Percentiles rank a stretch among this genome's conserved stretches.
Conservation (phyloP, 1,140 invertebrate species). For the Aphaenogaster rudis region DNA sequence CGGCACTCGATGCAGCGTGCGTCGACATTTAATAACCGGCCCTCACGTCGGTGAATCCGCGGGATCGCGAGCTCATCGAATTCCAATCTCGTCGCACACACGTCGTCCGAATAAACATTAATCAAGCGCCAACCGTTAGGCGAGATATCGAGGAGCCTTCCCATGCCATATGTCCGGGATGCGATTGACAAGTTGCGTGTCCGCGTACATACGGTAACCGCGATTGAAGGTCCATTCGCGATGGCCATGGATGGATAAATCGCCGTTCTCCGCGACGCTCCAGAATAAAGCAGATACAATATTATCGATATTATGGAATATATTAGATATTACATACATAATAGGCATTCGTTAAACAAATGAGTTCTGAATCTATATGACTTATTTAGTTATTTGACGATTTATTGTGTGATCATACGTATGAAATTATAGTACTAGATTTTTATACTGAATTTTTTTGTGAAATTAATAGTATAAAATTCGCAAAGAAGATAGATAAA, state of each 20-base stretch:
- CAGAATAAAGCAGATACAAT: conserved; percentile 11
- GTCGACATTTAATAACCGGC: conserved; percentile 61
- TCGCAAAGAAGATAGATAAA: neutral
- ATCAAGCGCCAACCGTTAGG: conserved; percentile 62
- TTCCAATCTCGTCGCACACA: conserved; percentile 60
- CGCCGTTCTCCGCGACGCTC: neutral
- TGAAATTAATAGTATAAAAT: neutral
- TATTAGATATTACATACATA: neutral
- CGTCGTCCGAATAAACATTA: conserved; percentile 64
- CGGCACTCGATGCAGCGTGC: conserved; percentile 44
- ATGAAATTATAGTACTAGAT: neutral
- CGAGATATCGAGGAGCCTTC: conserved; percentile 61
- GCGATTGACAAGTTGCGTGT: conserved; percentile 61
- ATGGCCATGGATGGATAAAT: conserved; percentile 23
- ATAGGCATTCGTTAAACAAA: neutral
- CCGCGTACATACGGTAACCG: conserved; percentile 31
- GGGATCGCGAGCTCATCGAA: conserved; percentile 64
- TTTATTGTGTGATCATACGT: neutral
- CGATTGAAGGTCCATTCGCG: conserved; percentile 42
- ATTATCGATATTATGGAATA: neutral
- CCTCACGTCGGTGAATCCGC: conserved; percentile 51
- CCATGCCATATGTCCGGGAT: conserved; percentile 45
- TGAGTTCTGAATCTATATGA: neutral
- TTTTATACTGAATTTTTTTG: neutral
- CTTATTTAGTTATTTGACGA: neutral